Evolutionary conservation across 2,888 invertebrate species (phyloP).

Genomic region (Dromius quadrimaculatus): DNA sequence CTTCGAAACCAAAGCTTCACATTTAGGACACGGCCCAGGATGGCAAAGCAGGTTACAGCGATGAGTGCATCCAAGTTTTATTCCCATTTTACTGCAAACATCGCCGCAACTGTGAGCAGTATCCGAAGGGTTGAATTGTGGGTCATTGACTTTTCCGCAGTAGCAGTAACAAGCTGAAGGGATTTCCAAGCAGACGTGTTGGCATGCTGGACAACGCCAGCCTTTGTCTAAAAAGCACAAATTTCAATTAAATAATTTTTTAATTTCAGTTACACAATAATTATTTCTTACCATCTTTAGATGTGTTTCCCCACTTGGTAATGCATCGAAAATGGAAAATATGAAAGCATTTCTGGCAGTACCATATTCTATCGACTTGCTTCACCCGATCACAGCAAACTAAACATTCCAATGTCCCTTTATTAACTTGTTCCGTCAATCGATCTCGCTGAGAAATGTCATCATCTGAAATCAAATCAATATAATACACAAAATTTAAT

Average conservation of each 20-base stretch:
- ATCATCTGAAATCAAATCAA: conserved; percentile 62
- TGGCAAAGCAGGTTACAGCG: conserved; percentile 88
- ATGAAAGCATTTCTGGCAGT: conserved; percentile 91
- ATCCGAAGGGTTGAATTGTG: conserved; percentile 80
- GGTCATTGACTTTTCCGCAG: conserved; percentile 85
- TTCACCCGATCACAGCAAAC: conserved; percentile 93
- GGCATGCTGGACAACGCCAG: conserved; percentile 98
- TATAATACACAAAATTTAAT: conserved; percentile 57
- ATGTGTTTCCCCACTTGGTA: conserved; percentile 90
- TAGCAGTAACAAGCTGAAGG: conserved; percentile 91
- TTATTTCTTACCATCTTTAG: conserved; percentile 72
- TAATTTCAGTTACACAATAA: conserved; percentile 9
- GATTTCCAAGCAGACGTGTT: conserved; percentile 79
- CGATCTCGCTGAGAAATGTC: conserved; percentile 85
- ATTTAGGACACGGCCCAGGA: conserved; percentile 95
- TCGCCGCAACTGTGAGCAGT: conserved; percentile 94
- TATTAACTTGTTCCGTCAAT: conserved; percentile 85
- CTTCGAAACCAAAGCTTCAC: conserved; percentile 80
- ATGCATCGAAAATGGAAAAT: conserved; percentile 93
- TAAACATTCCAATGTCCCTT: conserved; percentile 89
- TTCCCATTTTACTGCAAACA: conserved; percentile 77
- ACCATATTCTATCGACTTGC: conserved; percentile 88
- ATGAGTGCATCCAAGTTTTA: conserved; percentile 70
- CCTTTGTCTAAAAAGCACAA: conserved; percentile 71
- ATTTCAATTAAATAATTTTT: neutral